Conservation (phyloP, 2,113 vertebrate species). For the Etheostoma cragini region DNA sequence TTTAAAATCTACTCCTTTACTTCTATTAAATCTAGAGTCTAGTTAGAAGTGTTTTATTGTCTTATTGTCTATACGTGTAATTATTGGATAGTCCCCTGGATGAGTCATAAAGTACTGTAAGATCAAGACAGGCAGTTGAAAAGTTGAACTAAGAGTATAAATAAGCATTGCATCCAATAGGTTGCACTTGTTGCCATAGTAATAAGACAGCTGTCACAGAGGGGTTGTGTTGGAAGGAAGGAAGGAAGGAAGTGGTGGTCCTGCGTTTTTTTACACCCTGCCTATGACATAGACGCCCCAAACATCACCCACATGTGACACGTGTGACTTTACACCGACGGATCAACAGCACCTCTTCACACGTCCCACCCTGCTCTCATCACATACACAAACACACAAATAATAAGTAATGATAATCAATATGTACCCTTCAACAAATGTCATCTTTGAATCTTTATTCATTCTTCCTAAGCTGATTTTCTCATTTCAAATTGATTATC, state of each 20-base stretch:
- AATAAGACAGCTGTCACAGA: constrained; percentile 70
- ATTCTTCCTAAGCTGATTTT: background rate
- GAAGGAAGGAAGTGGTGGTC: constrained; percentile 30
- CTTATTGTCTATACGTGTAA: constrained; percentile 12
- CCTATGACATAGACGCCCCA: constrained; percentile 42
- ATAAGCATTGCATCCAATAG: constrained; percentile 59
- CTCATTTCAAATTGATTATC: constrained; percentile 18
- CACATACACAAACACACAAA: constrained; percentile 5
- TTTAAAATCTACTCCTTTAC: background rate
- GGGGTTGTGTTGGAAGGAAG: constrained; percentile 36
- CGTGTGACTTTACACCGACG: constrained; percentile 19
- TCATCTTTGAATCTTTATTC: constrained; percentile 31
- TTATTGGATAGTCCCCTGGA: constrained; percentile 24
- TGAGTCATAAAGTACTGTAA: constrained; percentile 43
- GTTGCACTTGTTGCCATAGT: constrained; percentile 65
- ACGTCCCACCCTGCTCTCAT: constrained; percentile 13
- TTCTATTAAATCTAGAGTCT: background rate
- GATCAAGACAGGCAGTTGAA: constrained; percentile 55
- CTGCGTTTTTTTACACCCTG: constrained; percentile 66
- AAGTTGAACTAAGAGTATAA: constrained; percentile 71
- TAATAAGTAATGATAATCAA: constrained; percentile 6
- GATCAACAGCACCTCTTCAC: constrained; percentile 24
- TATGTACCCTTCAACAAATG: constrained; percentile 27
- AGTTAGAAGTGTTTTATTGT: background rate
- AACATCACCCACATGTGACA: constrained; percentile 68